Evolutionary conservation across 92 coral and sea anemone genomes (phyloP).

Genomic region (Pocillopora meandrina): DNA sequence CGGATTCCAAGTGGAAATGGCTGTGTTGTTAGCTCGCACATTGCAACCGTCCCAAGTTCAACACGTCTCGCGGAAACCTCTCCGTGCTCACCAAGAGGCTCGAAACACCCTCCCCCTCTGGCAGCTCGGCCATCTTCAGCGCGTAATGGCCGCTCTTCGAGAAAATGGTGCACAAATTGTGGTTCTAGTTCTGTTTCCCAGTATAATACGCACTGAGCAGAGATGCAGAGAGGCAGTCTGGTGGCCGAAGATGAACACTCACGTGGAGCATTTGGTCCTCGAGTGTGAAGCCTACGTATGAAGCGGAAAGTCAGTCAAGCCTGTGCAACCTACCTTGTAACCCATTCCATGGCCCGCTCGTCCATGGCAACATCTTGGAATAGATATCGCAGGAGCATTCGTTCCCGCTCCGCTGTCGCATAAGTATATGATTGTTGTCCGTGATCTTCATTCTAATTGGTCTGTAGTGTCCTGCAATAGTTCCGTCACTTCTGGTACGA

Average conservation of each 20-base stretch:
- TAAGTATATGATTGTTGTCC: conserved; percentile 16
- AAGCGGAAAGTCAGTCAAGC: conserved; percentile 13
- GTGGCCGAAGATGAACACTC: neutral
- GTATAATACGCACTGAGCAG: conserved; percentile 1
- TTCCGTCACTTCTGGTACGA: neutral
- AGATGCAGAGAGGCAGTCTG: neutral
- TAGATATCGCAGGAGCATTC: neutral
- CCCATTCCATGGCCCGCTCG: neutral
- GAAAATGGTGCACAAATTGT: no score
- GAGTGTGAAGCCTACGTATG: conserved; percentile 7
- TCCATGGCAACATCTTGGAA: neutral
- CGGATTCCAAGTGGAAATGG: no score
- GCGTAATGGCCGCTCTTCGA: no score
- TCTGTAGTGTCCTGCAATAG: neutral
- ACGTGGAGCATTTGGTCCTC: neutral
- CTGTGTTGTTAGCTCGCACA: no score
- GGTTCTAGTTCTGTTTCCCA: neutral
- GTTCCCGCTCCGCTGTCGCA: neutral
- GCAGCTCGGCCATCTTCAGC: no score
- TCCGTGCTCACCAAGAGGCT: no score
- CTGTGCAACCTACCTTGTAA: neutral
- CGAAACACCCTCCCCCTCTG: no score
- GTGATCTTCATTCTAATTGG: conserved; percentile 7
- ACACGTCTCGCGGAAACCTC: no score
- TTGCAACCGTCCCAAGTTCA: no score